Evolutionary conservation across 2,888 invertebrate genomes (phyloP), one percentile per base, ranked within the genome.

Genomic region (Unio delphinus): DNA sequence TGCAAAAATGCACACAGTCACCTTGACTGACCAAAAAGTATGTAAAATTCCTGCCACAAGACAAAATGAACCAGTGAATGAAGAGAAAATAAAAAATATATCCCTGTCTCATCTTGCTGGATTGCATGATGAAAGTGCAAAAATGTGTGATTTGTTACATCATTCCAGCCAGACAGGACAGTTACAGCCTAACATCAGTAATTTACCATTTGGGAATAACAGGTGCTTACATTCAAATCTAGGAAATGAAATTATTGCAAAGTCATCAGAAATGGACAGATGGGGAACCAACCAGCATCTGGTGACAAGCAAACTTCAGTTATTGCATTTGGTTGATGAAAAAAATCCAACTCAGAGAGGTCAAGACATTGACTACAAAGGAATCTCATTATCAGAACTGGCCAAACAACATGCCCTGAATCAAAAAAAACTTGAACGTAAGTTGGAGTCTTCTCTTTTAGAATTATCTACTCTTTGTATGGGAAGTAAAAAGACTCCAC

Each of bases 381-480:
- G 67, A 20, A 26, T 55, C 18, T 67, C 65, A 55, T 59, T 72
- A 55, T 61, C 71, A 4, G 64, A 68, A 54, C 61, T 72, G 11
- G 71, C 71, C 11, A 55, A 61, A 65, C 68, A 62, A 55, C 68
- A 72, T 65, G 71, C 67, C 30, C 60, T 68, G n/a, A 64, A 67
- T 56, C 62, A 63, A 55, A 28, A 59, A 45, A 45, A 15, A 45
- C 45, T 45, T 45, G 45, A 45, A 45, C 3, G 15, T 11, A 45
- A 15, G 15, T 15, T 45, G 45, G 45, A 45, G 45, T 2, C 45
- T 45, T 45, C 45, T 45, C 11, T 45, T n/a, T 61, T 54, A 23
- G 26, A 55, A 57, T 5, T 58, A 34, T 15, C 54, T n/a, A 54
- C 11, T 30, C n/a, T 34, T 34, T 34, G 34, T 34, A 34, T 54